phyloP scores from a whole-genome alignment of 1,140 invertebrate species.

The Sitophilus oryzae region DNA sequence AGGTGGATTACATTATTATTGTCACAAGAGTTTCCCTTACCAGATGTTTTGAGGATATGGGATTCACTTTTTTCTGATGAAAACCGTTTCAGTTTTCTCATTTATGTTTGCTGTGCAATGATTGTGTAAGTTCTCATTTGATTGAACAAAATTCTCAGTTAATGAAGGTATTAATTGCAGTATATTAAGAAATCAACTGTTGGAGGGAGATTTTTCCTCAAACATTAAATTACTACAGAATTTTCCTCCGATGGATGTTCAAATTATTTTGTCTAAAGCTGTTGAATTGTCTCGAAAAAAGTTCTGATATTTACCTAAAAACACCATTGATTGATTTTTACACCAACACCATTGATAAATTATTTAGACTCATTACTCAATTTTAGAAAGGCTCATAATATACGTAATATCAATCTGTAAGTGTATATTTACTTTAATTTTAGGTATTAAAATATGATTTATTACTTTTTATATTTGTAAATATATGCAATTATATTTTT shows the following conservation, averaged over 20 bases:
- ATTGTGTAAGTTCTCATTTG: constrained; percentile 72
- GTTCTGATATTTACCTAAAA: constrained; percentile 13
- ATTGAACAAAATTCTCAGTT: neutral
- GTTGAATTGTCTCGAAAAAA: constrained; percentile 45
- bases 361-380: no score
- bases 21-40: constrained; percentile 95
- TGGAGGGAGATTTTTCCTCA: constrained; percentile 80
- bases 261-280: constrained; percentile 60
- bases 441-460: no score
- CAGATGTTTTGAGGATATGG: constrained; percentile 94
- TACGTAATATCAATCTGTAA: no score
- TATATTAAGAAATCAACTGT: constrained; percentile 72
- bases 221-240: constrained; percentile 92
- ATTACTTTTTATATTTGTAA: no score
- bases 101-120: constrained; percentile 93
- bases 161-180: constrained; percentile 47
- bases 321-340: no score
- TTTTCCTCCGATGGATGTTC: constrained; percentile 70
- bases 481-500: no score
- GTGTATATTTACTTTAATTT: no score
- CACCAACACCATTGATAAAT: no score
- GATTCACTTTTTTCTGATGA: constrained; percentile 89
- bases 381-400: no score
- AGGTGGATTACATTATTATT: constrained; percentile 95
- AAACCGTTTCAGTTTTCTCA: constrained; percentile 82